phyloP scores from a whole-genome alignment of 2,797 vertebrate genomes.

The Crocodylus rhombifer region DNA sequence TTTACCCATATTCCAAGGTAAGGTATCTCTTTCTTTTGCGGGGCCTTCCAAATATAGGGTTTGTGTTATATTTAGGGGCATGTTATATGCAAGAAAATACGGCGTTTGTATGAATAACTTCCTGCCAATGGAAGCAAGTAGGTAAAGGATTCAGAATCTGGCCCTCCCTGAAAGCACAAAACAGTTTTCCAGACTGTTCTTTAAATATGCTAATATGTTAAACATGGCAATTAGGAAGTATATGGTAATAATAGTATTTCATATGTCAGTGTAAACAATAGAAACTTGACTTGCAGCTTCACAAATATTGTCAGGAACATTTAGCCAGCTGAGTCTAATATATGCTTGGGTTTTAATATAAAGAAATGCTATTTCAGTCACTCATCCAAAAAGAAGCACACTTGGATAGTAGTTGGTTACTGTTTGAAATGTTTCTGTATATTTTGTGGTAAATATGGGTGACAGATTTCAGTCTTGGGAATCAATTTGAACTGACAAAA shows the following conservation, averaged over 20 bases:
- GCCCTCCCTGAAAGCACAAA: too few species aligned
- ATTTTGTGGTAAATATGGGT: not conserved
- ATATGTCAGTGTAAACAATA: not conserved
- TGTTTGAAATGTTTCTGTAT: not conserved
- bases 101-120: too few species aligned
- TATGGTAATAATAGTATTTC: not conserved
- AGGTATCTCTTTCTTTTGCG: too few species aligned
- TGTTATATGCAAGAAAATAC: too few species aligned
- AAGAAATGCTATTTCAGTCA: not conserved
- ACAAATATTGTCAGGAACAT: slow-evolving; percentile 2
- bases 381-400: not conserved
- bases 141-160: too few species aligned
- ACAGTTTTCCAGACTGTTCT: too few species aligned
- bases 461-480: not conserved
- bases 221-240: not conserved
- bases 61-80: too few species aligned
- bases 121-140: too few species aligned
- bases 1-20: too few species aligned
- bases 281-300: not conserved
- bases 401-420: not conserved
- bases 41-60: too few species aligned
- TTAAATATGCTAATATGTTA: too few species aligned
- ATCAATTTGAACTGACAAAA: not conserved
- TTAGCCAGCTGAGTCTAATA: not conserved
- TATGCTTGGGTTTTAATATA: slow-evolving; percentile 6